Evolutionary conservation across 2,797 vertebrate genomes (phyloP).

Genomic region (Gymnodraco acuticeps): DNA sequence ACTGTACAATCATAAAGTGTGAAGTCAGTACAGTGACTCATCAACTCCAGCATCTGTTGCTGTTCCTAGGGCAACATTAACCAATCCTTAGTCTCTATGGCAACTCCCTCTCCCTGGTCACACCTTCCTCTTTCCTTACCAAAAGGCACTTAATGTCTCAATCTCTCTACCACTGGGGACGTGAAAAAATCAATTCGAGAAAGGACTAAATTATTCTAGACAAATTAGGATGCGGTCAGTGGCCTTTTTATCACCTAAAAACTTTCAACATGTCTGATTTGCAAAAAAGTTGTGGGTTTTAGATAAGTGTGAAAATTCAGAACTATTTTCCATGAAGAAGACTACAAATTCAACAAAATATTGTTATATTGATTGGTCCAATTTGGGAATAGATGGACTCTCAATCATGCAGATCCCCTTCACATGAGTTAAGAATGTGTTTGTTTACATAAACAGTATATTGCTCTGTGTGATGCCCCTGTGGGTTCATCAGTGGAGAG

Average conservation of each 20-base stretch:
- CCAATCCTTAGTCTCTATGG: constrained; percentile 72
- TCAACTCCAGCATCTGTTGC: constrained; percentile 69
- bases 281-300: neutral
- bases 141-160: constrained; percentile 44
- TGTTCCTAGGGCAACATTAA: constrained; percentile 73
- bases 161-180: constrained; percentile 19
- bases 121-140: constrained; percentile 19
- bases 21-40: constrained; percentile 25
- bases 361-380: no score
- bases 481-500: no score
- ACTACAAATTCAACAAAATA: neutral
- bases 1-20: neutral
- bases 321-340: neutral
- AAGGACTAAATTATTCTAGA: neutral
- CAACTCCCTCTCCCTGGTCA: constrained; percentile 52
- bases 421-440: no score
- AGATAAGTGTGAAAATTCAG: neutral
- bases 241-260: constrained; percentile 1
- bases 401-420: no score
- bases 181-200: constrained; percentile 47
- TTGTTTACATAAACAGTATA: no score
- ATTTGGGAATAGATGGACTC: no score
- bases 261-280: neutral
- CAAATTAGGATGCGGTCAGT: constrained; percentile 3
- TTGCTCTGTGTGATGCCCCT: no score